phyloP scores from a whole-genome alignment of 2,888 invertebrate genomes.

The Lumbricus terrestris region DNA sequence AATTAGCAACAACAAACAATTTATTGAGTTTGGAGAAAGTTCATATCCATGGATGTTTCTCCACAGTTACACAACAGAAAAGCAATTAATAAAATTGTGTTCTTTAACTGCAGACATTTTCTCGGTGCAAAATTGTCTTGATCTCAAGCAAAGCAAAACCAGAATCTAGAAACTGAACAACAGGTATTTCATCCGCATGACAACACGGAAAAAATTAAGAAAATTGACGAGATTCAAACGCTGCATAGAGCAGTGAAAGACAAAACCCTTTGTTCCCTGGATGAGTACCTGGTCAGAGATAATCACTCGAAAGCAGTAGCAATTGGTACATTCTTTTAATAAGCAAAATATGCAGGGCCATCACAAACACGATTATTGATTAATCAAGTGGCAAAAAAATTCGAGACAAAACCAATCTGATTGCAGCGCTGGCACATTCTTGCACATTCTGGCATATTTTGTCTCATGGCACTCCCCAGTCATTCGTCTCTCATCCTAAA shows the following conservation, averaged over 20 bases:
- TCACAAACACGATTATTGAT: too few relatives aligned
- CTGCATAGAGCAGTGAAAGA: neutral
- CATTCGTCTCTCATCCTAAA: too few relatives aligned
- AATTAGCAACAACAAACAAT: neutral
- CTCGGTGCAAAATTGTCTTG: neutral
- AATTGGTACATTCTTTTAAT: neutral
- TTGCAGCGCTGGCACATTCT: neutral
- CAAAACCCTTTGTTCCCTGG: neutral
- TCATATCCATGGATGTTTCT: neutral
- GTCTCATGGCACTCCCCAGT: too few relatives aligned
- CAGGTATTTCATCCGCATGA: neutral
- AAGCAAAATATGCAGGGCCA: neutral
- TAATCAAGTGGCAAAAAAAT: too few relatives aligned
- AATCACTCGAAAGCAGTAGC: neutral
- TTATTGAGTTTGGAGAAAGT: neutral
- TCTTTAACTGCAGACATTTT: neutral
- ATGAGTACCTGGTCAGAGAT: neutral
- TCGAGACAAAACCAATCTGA: neutral
- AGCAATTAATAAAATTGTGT: neutral
- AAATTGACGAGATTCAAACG: neutral
- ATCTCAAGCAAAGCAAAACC: neutral
- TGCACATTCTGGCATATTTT: too few relatives aligned
- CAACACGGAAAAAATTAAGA: neutral
- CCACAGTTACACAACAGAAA: neutral
- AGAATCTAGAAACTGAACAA: neutral